Conservation (phyloP, 2,797 vertebrate species). For the Galaxias olidus region DNA sequence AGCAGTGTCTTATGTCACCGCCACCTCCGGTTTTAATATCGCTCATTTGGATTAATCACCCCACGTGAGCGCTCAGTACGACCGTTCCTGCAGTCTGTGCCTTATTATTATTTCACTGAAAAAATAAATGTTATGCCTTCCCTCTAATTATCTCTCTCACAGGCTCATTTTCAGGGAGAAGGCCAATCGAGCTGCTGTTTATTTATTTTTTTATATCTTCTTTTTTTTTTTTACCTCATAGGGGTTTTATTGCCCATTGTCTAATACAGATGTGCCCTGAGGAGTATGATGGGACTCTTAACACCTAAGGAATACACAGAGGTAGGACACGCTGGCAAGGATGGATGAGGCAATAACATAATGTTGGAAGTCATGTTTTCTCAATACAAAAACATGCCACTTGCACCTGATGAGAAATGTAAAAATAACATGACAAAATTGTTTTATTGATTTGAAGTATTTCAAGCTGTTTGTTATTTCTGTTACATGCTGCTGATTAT, state of each 20-base stretch:
- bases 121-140: constrained; percentile 55
- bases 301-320: constrained; percentile 1
- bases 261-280: constrained; percentile 24
- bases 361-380: no score
- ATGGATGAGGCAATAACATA: no score
- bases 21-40: constrained; percentile 60
- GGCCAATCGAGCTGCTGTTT: constrained; percentile 42
- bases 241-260: no score
- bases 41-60: constrained; percentile 63
- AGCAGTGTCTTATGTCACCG: constrained; percentile 33
- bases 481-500: no score
- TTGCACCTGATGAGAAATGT: no score
- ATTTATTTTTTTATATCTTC: constrained; percentile 44
- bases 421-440: no score
- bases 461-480: no score
- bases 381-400: no score
- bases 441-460: no score
- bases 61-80: constrained; percentile 28
- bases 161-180: constrained; percentile 34
- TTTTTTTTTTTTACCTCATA: constrained; percentile 42
- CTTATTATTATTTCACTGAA: constrained; percentile 46
- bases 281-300: constrained; percentile 16
- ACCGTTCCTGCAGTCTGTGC: constrained; percentile 48
- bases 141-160: constrained; percentile 48
- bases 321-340: not conserved